Evolutionary conservation across 2,888 invertebrate genomes (phyloP), one percentile per base, ranked within the genome.

Genomic region (Bellardia bayeri): DNA sequence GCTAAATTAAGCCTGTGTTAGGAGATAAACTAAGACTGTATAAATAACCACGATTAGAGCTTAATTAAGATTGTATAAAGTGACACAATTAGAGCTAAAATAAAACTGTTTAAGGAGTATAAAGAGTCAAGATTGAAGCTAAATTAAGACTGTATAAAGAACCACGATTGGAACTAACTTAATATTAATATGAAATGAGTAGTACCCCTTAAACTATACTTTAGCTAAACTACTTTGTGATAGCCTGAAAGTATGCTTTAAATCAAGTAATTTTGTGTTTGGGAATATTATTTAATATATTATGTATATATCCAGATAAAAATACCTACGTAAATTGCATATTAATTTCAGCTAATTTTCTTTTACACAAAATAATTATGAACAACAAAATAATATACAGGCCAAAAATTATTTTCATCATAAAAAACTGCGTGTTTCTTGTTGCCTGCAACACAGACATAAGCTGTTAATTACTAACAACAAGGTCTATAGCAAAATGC

Each of bases 381-480:
- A 33, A 61, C 64, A 68, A 51, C 33, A 82, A 78, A 45, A 9
- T 11, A 54, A 16, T 76, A 51, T 76, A 13, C 30, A 2, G 3
- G 6, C 13, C n/a, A 23, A 45, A 63, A 45, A 63, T 1, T n/a
- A 45, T 14, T 13, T 42, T 30, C 8, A 30, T n/a, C 45, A 13
- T 37, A 54, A 69, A 76, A 71, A 82, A 82, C 49, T 82, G 80
- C 82, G 66, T 82, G 82, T 49, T 54, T 16, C 40, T 54, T 30
- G 54, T 74, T 72, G 82, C 74, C 86, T 82, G 63, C 11, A 83
- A 82, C 30, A 63, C 16, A 56, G 64, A 64, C 86, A 83, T 83
- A 80, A 86, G 75, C 74, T 49, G 79, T 79, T 80, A 68, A 86
- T 82, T 75, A 79, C 74, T 56, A 80, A 69, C 64, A 78, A 86